phyloP scores from a whole-genome alignment of 2,888 invertebrate species.

The Hydraecia micacea region DNA sequence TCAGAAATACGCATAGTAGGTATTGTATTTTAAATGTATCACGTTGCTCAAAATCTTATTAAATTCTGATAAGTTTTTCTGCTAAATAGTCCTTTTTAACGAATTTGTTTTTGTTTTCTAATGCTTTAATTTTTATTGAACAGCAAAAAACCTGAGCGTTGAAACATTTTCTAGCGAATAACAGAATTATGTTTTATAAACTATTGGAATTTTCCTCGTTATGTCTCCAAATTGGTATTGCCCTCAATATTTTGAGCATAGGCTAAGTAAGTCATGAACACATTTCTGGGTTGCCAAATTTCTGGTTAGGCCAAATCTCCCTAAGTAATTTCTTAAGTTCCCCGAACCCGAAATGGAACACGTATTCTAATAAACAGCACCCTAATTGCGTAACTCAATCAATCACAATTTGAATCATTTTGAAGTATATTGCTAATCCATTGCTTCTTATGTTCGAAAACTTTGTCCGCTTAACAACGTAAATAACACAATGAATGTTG shows the following conservation, averaged over 20 bases:
- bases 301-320: constrained; percentile 1
- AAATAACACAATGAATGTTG: too few species aligned
- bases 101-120: neutral
- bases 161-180: neutral
- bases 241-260: neutral
- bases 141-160: neutral
- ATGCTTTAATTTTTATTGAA: neutral
- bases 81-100: neutral
- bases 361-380: neutral
- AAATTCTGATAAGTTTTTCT: constrained; percentile 4
- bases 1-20: neutral
- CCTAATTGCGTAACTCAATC: too few species aligned
- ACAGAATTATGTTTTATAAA: neutral
- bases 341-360: neutral
- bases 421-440: too few species aligned
- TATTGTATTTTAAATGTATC: constrained; percentile 19
- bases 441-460: too few species aligned
- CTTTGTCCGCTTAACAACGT: too few species aligned
- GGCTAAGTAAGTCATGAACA: neutral
- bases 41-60: constrained; percentile 3
- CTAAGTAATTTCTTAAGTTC: neutral
- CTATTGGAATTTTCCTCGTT: neutral
- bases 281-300: constrained; percentile 6
- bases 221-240: neutral
- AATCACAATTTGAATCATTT: too few species aligned